A percentile compares a stretch with the other conserved stretches of the same genome.
phyloP scores from a whole-genome alignment of 2,113 vertebrate species.

The Pimephales promelas region DNA sequence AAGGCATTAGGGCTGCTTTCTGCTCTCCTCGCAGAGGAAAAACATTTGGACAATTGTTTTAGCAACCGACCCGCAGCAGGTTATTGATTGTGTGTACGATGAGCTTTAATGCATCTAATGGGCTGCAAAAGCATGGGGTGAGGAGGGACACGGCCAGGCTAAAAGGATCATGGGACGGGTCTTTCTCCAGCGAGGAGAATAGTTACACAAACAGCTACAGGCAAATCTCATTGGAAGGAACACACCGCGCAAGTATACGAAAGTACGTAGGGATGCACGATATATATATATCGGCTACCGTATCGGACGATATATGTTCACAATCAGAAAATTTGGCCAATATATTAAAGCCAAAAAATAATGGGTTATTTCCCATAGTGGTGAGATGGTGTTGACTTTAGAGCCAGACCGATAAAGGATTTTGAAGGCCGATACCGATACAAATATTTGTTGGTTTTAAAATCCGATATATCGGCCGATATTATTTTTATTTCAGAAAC shows the following conservation, averaged over 20 bases:
- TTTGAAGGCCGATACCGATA: too few relatives aligned
- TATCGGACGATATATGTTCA: too few relatives aligned
- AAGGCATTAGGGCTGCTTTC: constrained; percentile 5
- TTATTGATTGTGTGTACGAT: constrained; percentile 26
- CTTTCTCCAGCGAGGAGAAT: background rate
- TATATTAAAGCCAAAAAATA: too few relatives aligned
- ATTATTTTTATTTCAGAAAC: too few relatives aligned
- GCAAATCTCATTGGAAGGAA: background rate
- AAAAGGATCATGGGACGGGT: constrained; percentile 5
- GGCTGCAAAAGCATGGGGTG: constrained; percentile 13
- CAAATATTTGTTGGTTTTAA: too few relatives aligned
- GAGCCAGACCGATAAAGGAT: too few relatives aligned
- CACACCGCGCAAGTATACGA: background rate
- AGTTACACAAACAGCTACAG: background rate
- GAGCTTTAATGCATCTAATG: constrained; percentile 42
- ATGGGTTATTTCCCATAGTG: too few relatives aligned
- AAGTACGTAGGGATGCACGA: background rate
- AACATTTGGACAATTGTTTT: constrained; percentile 38
- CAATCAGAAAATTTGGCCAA: too few relatives aligned
- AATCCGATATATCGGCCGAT: too few relatives aligned
- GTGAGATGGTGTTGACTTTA: too few relatives aligned
- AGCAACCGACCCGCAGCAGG: constrained; percentile 17
- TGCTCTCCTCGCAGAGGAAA: background rate
- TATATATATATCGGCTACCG: too few relatives aligned
- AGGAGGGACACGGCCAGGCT: background rate